These are phyloP conservation scores for Drosophila leontia DNA, from an alignment of 1,140 invertebrate genomes.

Conservation along the genomic window DNA sequence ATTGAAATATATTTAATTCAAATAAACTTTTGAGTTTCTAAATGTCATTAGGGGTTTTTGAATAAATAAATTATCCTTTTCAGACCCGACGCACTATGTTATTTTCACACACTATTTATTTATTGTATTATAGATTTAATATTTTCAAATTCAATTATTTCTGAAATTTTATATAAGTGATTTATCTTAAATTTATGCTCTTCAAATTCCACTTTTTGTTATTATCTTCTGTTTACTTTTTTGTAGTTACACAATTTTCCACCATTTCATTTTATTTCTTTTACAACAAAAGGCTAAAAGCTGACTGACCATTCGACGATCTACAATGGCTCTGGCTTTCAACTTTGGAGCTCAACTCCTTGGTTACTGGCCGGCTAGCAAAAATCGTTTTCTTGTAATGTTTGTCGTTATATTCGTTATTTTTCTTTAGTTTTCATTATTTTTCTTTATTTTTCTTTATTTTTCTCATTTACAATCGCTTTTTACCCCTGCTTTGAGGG, in stretches of 20 bases:
- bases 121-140: not conserved
- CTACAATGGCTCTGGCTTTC: conserved; percentile 12
- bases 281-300: conserved; percentile 8
- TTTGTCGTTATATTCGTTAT: conserved; percentile 55
- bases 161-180: no score
- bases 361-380: conserved; percentile 54
- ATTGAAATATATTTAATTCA: not conserved
- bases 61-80: not conserved
- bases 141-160: no score
- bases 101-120: not conserved
- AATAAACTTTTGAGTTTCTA: not conserved
- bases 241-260: conserved; percentile 12
- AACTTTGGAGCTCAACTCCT: conserved; percentile 36
- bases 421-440: conserved; percentile 33
- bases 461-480: conserved; percentile 64
- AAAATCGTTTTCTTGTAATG: conserved; percentile 58
- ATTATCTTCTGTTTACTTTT: not conserved
- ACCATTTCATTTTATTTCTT: conserved; percentile 8
- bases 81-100: not conserved
- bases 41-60: not conserved
- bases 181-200: no score
- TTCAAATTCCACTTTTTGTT: not conserved
- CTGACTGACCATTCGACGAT: conserved; percentile 30
- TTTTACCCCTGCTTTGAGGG: conserved; percentile 17
- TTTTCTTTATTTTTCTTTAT: conserved; percentile 38